phyloP scores from a whole-genome alignment of 1,140 invertebrate genomes.

The Microplitis mediator region DNA sequence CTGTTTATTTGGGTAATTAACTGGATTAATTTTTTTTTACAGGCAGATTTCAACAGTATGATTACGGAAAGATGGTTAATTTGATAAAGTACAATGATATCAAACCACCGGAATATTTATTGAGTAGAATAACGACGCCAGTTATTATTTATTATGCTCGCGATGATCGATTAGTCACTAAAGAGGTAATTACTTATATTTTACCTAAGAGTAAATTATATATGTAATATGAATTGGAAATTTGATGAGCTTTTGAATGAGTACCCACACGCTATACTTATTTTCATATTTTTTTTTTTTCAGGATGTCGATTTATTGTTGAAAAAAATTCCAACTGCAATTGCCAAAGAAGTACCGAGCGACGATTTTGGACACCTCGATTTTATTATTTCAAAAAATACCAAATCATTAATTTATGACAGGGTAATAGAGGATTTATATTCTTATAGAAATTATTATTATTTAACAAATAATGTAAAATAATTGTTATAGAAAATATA shows the following conservation, averaged over 20 bases:
- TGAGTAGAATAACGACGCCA: conserved; percentile 70
- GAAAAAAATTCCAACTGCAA: conserved; percentile 58
- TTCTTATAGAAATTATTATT: conserved; percentile 22
- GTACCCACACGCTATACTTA: too few species aligned
- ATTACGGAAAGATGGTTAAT: conserved; percentile 53
- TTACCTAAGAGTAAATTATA: neutral
- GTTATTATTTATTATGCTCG: conserved; percentile 68
- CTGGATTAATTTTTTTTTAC: neutral
- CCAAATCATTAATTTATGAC: conserved; percentile 67
- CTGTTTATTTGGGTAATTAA: neutral
- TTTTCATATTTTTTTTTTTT: neutral
- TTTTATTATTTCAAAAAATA: conserved; percentile 71
- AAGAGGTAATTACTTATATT: conserved; percentile 38
- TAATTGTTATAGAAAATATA: too few species aligned
- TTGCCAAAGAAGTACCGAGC: conserved; percentile 60
- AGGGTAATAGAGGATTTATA: conserved; percentile 39
- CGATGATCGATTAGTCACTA: conserved; percentile 63
- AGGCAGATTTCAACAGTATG: conserved; percentile 47
- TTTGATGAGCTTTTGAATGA: too few species aligned
- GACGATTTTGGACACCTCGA: conserved; percentile 73
- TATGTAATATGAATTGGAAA: neutral
- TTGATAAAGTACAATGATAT: conserved; percentile 57
- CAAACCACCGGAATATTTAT: conserved; percentile 65
- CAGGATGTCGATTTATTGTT: conserved; percentile 53
- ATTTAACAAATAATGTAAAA: neutral